Evolutionary conservation across 2,797 vertebrate species (phyloP).

Genomic region (Picus viridis): DNA sequence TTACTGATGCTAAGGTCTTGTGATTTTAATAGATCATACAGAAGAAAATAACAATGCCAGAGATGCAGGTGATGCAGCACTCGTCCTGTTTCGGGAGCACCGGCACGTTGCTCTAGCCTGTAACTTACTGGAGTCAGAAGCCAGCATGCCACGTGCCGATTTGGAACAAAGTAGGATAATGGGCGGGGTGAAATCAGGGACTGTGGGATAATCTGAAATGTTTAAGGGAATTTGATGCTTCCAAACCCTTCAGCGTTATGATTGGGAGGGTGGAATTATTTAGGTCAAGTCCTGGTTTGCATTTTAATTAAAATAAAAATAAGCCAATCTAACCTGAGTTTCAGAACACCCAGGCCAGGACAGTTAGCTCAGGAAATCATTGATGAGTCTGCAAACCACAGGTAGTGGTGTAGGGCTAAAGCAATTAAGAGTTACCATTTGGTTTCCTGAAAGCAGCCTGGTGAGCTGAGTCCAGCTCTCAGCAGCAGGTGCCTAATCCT

Average conservation of each 20-base stretch:
- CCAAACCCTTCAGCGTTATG: neutral
- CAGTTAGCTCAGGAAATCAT: neutral
- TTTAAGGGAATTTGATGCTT: neutral
- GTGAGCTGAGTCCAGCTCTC: neutral
- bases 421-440: neutral
- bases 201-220: neutral
- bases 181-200: neutral
- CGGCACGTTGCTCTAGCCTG: neutral
- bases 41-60: neutral
- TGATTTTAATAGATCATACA: neutral
- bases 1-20: neutral
- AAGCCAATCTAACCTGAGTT: neutral
- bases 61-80: neutral
- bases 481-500: neutral
- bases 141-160: fast-evolving
- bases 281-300: neutral
- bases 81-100: neutral
- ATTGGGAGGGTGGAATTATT: neutral
- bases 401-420: neutral
- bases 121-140: neutral
- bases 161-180: fast-evolving
- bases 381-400: neutral
- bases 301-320: neutral
- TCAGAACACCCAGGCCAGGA: neutral
- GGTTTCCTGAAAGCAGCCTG: neutral